Percentiles rank a stretch among this genome's conserved stretches.
These are phyloP conservation scores for Halcyon senegalensis DNA, from an alignment of 2,113 vertebrate genomes.

Conservation along the genomic window DNA sequence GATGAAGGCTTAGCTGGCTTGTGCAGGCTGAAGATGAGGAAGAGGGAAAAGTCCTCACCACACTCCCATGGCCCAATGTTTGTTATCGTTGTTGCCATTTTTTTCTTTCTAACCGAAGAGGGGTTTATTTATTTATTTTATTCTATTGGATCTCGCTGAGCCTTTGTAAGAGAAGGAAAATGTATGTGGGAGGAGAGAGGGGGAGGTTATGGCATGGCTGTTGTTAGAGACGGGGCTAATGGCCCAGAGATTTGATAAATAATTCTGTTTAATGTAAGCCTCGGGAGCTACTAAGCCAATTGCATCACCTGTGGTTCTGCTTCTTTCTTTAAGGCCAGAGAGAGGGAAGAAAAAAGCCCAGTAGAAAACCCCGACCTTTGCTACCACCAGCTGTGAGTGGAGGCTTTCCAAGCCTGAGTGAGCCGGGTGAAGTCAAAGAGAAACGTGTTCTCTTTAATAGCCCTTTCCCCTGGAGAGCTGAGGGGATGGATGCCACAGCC, in stretches of 20 bases:
- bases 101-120: not conserved
- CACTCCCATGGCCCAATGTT: not conserved
- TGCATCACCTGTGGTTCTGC: conserved; percentile 51
- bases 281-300: conserved; percentile 23
- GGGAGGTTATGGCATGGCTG: not conserved
- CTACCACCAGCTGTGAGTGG: not conserved
- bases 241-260: conserved; percentile 35
- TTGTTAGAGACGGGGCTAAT: not conserved
- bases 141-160: not conserved
- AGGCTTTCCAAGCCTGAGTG: not conserved
- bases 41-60: not conserved
- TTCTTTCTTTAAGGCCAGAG: conserved; percentile 7
- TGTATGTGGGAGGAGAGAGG: not conserved
- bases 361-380: conserved; percentile 7
- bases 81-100: not conserved
- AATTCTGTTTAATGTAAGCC: conserved; percentile 56
- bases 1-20: not conserved
- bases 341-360: not conserved
- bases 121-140: not conserved
- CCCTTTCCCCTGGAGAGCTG: not conserved
- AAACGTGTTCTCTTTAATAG: not conserved
- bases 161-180: conserved; percentile 2
- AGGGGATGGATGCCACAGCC: not conserved
- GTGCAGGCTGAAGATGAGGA: not conserved
- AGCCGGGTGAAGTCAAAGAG: not conserved